Base-by-base conservation (phyloP, 2,113 vertebrate species). In the Callospermophilus lateralis region DNA sequence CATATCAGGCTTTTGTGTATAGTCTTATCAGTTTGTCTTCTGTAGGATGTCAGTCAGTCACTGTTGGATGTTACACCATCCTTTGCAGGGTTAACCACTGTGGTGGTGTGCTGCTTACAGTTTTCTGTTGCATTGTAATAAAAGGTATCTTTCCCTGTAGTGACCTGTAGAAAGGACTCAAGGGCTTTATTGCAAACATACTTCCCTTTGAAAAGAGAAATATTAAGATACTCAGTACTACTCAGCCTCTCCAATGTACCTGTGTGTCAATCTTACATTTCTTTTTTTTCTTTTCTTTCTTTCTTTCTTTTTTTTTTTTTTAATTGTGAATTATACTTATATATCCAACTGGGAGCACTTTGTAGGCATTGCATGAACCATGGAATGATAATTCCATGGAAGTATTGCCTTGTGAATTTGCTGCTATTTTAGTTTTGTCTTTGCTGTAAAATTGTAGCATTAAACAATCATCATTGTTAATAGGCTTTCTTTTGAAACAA, bases 261-360 rank as follows among this genome's bases (percentile, higher is more conserved):
- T 99, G 98, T 98, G 98, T 98, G 98, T 98, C 98, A 98, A 96
- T 98, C 96, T 98, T 98, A 84, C 91, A 9, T 88, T 95, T 79
- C 51, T 81, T 72, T 74, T 74, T 42, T 84, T 48, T 84, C 12
- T 48, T 34, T 68, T 22, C 45, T 81, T 72, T 74, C 51, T 84
- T 48, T 84, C 12, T 48, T 24, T 84, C 45, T 13, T 5, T 61
- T 10, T 39, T 93, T 91, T 92, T 87, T 76, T 90, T 89, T 79
- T 83, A 89, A 89, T 99, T 99, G 98, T 99, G 98, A 98, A 98
- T 99, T 98, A 97, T 99, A 99, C 96, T 97, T 98, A 98, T 99
- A 98, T 99, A 98, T 99, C 98, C 98, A 98, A 99, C 98, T 99
- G 98, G 98, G 99, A 99, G 99, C 99, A 99, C 99, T 99, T 99